A percentile compares a stretch with the other conserved stretches of the same genome.
Conservation (phyloP, 2,113 vertebrate genomes). For the Hylia prasina region DNA sequence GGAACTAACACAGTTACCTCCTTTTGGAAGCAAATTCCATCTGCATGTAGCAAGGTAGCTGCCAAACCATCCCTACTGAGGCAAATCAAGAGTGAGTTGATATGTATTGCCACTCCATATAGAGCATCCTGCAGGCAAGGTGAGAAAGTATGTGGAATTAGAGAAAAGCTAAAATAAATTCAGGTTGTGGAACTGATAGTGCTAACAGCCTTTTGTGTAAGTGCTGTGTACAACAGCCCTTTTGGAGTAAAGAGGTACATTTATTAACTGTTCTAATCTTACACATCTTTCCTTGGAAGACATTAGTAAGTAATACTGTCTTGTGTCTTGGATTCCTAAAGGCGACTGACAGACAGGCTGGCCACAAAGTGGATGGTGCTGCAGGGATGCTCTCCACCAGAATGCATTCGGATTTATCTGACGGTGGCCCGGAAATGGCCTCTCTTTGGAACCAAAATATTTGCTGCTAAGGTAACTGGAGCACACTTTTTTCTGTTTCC, state of each 20-base stretch:
- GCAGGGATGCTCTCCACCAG: conserved; percentile 78
- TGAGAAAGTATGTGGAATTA: neutral
- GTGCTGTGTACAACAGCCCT: neutral
- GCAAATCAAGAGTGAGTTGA: neutral
- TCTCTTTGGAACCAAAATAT: conserved; percentile 85
- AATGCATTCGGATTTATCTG: conserved; percentile 86
- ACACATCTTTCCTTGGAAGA: neutral
- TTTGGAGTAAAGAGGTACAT: neutral
- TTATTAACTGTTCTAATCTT: neutral
- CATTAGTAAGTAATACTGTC: neutral
- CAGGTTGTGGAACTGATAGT: neutral
- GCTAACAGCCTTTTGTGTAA: neutral
- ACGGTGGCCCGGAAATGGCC: conserved; percentile 88
- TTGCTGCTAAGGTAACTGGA: conserved; percentile 80
- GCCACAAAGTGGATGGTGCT: conserved; percentile 82
- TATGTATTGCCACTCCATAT: neutral
- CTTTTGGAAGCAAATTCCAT: neutral
- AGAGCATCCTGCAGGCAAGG: neutral
- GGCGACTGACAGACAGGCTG: conserved; percentile 79
- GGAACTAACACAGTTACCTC: neutral
- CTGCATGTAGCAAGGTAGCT: neutral
- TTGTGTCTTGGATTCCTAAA: conserved; percentile 46
- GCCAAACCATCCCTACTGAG: neutral
- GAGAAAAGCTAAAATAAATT: neutral
- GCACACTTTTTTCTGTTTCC: neutral